These are phyloP conservation scores for Micronycteris hirsuta DNA, from an alignment of 2,113 vertebrate genomes.

Conservation along the genomic window DNA sequence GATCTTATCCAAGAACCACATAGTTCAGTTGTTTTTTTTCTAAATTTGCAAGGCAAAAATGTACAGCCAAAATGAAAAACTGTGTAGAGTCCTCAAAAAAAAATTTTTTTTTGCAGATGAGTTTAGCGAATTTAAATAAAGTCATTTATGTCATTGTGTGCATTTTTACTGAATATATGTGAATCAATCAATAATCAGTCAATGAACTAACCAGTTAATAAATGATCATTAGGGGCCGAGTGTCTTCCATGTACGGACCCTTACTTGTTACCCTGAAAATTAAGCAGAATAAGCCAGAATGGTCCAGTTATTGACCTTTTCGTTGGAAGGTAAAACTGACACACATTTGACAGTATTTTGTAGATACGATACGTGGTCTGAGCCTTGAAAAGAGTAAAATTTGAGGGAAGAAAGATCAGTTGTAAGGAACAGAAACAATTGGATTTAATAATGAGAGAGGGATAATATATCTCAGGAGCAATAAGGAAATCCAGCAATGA, in stretches of 20 bases:
- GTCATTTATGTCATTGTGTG: slow-evolving; percentile 4
- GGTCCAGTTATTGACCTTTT: neutral
- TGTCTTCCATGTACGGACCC: neutral
- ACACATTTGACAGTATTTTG: neutral
- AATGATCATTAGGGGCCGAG: neutral
- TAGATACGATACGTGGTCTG: neutral
- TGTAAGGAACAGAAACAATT: neutral
- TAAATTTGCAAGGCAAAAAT: slow-evolving; percentile 50
- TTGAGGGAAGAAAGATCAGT: neutral
- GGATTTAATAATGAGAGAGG: neutral
- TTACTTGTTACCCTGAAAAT: neutral
- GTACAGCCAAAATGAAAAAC: slow-evolving; percentile 42
- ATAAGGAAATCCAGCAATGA: neutral
- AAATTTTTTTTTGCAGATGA: slow-evolving; percentile 41
- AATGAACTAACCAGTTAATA: neutral
- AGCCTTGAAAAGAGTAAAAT: neutral
- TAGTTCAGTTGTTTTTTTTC: neutral
- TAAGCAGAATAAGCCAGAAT: neutral
- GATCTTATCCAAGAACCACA: slow-evolving; percentile 56
- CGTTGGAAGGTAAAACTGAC: neutral
- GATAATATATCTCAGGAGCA: neutral
- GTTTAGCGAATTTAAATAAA: slow-evolving; percentile 43
- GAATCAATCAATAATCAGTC: neutral
- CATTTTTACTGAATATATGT: neutral
- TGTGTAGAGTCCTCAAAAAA: slow-evolving; percentile 37